phyloP scores from a whole-genome alignment of 53 echinoderm and acorn worm species.

The Holothuria scabra region DNA sequence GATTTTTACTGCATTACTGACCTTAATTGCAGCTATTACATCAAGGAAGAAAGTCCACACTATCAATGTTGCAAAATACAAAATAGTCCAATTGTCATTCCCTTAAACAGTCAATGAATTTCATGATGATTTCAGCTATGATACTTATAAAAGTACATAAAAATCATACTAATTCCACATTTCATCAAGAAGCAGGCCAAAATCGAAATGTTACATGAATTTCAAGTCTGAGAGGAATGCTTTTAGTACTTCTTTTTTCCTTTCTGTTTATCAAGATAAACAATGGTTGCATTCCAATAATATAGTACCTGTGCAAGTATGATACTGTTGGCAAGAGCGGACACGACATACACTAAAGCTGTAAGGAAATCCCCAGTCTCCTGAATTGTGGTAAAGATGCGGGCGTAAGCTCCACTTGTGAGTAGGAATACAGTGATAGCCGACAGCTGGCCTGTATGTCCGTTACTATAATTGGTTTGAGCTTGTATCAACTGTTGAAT shows the following conservation, averaged over 20 bases:
- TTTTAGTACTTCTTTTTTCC: neutral
- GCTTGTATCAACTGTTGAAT: conserved; percentile 80
- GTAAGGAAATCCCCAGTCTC: conserved; percentile 85
- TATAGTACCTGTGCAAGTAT: conserved; percentile 75
- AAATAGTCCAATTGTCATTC: too few relatives aligned
- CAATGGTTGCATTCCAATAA: conserved; percentile 82
- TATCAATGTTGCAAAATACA: too few relatives aligned
- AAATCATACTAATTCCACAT: too few relatives aligned
- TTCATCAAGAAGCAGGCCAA: too few relatives aligned
- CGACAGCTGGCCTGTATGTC: conserved; percentile 94
- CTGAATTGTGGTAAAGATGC: conserved; percentile 95
- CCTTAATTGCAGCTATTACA: too few relatives aligned
- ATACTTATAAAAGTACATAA: too few relatives aligned
- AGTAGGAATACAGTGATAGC: conserved; percentile 83
- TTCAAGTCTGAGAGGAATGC: neutral
- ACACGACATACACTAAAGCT: conserved; percentile 64
- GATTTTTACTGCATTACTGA: too few relatives aligned
- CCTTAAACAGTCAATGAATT: too few relatives aligned
- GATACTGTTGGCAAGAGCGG: conserved; percentile 66
- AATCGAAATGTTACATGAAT: too few relatives aligned
- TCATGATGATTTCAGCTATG: too few relatives aligned
- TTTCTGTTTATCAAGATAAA: conserved; percentile 29
- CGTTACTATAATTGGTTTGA: conserved; percentile 73
- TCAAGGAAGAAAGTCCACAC: too few relatives aligned
- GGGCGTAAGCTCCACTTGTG: conserved; percentile 71